Conservation (phyloP, 2,888 invertebrate genomes). For the Graphium colonna region DNA sequence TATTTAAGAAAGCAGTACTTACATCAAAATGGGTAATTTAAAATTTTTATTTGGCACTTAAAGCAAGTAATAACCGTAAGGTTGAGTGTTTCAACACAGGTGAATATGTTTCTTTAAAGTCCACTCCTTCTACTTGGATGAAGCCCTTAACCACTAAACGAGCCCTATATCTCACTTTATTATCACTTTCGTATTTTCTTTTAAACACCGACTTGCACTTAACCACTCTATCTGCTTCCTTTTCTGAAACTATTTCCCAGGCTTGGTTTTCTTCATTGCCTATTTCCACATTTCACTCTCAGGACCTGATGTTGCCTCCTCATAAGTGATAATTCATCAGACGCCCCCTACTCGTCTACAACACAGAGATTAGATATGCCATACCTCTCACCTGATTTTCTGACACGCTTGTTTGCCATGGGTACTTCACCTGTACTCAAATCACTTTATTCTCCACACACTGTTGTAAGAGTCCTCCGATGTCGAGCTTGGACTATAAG, state of each 20-base stretch:
- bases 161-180: constrained; percentile 22
- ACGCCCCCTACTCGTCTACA: too few relatives aligned
- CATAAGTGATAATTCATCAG: too few relatives aligned
- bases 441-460: neutral
- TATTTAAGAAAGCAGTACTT: too few relatives aligned
- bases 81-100: constrained; percentile 30
- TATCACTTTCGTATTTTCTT: constrained; percentile 17
- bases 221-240: constrained; percentile 21
- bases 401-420: constrained; percentile 15
- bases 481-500: too few relatives aligned
- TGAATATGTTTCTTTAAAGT: constrained; percentile 28
- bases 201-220: constrained; percentile 20
- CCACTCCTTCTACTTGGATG: constrained; percentile 21
- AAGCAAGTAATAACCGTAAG: neutral
- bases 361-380: too few relatives aligned
- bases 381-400: too few relatives aligned
- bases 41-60: too few relatives aligned
- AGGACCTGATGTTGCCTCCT: too few relatives aligned
- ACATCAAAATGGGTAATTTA: too few relatives aligned
- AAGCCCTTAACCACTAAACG: constrained; percentile 26
- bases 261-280: constrained; percentile 20
- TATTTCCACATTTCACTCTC: constrained; percentile 19
- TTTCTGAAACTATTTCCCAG: constrained; percentile 19
- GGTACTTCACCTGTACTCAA: constrained; percentile 8
- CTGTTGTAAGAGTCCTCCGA: too few relatives aligned